Conservation (phyloP, 53 echinoderm and acorn worm genomes). For the Henricia sp. region DNA sequence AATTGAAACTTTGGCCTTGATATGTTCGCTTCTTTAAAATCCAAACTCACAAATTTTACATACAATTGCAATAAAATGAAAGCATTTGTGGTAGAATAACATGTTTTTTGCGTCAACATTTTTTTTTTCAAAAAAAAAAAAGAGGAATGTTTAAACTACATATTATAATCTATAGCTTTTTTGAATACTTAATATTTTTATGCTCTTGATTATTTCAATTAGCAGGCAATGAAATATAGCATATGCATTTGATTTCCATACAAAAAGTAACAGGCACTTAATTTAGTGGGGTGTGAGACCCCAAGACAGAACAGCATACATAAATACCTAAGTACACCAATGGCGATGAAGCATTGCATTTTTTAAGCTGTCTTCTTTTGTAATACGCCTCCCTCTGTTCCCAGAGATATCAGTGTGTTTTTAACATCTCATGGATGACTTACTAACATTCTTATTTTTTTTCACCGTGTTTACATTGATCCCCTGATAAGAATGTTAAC, state of each 20-base stretch:
- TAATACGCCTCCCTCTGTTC: constrained; percentile 9
- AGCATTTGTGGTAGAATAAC: neutral
- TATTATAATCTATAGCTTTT: neutral
- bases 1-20: too few species aligned
- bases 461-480: neutral
- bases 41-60: too few species aligned
- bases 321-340: neutral
- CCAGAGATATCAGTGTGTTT: neutral
- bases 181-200: neutral
- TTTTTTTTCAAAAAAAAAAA: neutral
- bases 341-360: constrained; percentile 24
- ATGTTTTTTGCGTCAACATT: neutral
- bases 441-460: neutral
- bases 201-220: constrained; percentile 22
- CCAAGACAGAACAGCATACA: neutral
- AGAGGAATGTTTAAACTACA: constrained; percentile 47
- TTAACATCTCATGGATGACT: neutral
- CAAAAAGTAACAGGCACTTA: constrained; percentile 51
- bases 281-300: neutral
- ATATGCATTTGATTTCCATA: neutral
- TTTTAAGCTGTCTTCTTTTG: constrained; percentile 5
- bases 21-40: too few species aligned
- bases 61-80: constrained; percentile 40
- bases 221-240: neutral
- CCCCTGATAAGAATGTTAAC: neutral